Evolutionary conservation across 2,797 vertebrate genomes (phyloP), one percentile per base, ranked within the genome.

Genomic region (Australoheros facetus): DNA sequence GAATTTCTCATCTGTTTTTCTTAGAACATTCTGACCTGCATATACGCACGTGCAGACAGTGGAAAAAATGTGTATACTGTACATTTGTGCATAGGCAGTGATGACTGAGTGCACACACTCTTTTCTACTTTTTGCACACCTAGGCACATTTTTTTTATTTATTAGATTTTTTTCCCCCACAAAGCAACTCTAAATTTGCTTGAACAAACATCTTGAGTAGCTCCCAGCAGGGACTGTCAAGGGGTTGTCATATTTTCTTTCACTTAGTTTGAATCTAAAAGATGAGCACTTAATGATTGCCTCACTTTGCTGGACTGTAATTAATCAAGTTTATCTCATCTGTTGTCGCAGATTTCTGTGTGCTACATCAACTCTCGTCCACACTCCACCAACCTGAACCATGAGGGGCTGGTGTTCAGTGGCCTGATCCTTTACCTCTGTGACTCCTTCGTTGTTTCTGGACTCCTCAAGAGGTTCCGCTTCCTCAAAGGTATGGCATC

Each of bases 381-480:
- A n/a, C 98, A 99, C 95, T 99, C 98, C n/a, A 96, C 96, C 89
- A 99, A 98, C 58, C 95, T 97, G 91, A 96, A 88, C 90, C 97
- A 96, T 56, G 96, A 97, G 84, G 97, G 96, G 11, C 94, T 98
- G 88, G 94, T 96, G 88, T 99, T 99, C 96, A 98, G 98, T 7
- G 98, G 98, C 16, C 96, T 99, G 34, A 96, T 99, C 81, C 95
- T 99, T 84, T 99, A 99, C 90, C 97, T 99, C 92, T 99, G 98
- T 1, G 97, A 99, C 95, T 99, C 98, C 87, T 99, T 99, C 0
- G 97, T 99, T 0, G 96, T 97, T 28, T 97, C 98, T 21, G 96
- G 97, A 78, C 96, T 99, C 83, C 97, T 99, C 83, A 98, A 97
- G 95, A 97, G 95, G 81, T 99, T 98, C 92, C 94, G 93, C 84